Conservation (phyloP, 2,113 vertebrate species). For the Phrynocephalus versicolor region DNA sequence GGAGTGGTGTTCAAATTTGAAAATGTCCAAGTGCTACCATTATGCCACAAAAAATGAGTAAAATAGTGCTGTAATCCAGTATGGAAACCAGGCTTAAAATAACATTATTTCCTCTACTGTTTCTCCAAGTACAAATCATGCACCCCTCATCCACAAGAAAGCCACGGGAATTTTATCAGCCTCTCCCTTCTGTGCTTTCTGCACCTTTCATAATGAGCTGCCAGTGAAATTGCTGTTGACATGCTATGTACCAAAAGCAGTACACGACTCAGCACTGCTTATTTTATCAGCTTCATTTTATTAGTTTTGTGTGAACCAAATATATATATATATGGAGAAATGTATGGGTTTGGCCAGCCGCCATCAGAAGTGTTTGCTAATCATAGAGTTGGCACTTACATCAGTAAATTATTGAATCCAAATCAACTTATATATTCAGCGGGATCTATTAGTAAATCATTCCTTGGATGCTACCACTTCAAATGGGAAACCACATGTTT, state of each 20-base stretch:
- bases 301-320: background rate
- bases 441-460: background rate
- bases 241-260: conserved; percentile 5
- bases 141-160: background rate
- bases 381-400: background rate
- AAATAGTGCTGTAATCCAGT: background rate
- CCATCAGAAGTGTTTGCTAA: background rate
- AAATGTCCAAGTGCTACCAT: background rate
- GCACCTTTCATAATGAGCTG: background rate
- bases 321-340: background rate
- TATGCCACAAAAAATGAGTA: background rate
- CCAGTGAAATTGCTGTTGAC: conserved; percentile 11
- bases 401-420: background rate
- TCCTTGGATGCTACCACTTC: background rate
- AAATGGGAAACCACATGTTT: background rate
- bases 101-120: background rate
- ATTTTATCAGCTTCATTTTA: background rate
- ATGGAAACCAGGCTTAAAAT: background rate
- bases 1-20: background rate
- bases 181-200: conserved; percentile 13
- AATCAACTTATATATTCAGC: background rate
- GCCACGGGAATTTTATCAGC: background rate
- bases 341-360: background rate
- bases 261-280: background rate
- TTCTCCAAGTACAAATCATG: background rate